These are phyloP conservation scores for Manacus vitellinus DNA, from an alignment of 2,113 vertebrate species.

Conservation along the genomic window DNA sequence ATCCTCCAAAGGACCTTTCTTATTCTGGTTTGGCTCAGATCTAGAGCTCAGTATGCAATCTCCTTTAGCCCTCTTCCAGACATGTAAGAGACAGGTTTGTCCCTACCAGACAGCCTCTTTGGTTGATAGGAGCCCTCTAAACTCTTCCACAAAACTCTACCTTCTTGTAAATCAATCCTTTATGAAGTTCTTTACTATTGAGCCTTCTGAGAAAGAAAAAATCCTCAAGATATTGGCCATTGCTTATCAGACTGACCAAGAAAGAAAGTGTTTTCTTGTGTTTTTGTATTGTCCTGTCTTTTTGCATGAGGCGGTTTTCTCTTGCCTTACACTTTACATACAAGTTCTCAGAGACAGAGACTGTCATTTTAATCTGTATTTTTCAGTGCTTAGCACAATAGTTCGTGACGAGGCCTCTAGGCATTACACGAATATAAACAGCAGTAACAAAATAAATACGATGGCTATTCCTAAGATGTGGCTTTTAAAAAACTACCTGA, in stretches of 20 bases:
- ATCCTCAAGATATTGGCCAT: background rate
- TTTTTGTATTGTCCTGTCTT: background rate
- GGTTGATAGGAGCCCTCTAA: background rate
- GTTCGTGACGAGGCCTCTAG: background rate
- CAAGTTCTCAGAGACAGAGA: slow-evolving; percentile 6
- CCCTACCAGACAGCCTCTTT: background rate
- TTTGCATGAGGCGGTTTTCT: background rate
- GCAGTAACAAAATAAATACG: background rate
- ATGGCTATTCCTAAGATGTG: background rate
- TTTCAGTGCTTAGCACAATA: slow-evolving; percentile 5
- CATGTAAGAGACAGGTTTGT: background rate
- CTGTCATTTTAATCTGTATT: slow-evolving; percentile 44
- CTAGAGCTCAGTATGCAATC: background rate
- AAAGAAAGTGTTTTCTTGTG: background rate
- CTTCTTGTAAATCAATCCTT: background rate
- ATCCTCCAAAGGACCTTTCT: background rate
- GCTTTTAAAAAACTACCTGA: background rate
- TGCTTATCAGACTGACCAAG: background rate
- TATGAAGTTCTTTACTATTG: background rate
- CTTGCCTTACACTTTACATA: background rate
- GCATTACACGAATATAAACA: slow-evolving; percentile 7
- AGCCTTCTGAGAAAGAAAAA: background rate
- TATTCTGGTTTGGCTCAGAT: background rate
- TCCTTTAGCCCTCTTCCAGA: background rate
- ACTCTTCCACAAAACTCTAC: background rate